Percentiles rank a stretch among this genome's conserved stretches.
Evolutionary conservation across 2,797 vertebrate genomes (phyloP).

Genomic region (Denticeps clupeoides): DNA sequence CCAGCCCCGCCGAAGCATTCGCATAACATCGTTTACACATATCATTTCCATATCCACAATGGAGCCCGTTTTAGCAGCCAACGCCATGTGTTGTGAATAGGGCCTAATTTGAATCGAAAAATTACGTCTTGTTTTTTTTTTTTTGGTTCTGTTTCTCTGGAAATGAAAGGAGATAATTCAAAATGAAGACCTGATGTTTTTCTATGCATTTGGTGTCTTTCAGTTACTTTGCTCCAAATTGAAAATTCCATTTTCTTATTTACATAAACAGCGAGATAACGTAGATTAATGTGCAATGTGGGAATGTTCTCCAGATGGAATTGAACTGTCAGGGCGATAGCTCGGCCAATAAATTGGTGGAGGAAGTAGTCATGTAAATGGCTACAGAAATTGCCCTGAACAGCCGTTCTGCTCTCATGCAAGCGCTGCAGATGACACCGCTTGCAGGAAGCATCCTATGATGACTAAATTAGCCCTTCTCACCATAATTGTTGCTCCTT

Average conservation of each 20-base stretch:
- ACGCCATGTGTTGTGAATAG: conserved; percentile 43
- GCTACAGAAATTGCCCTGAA: conserved; percentile 57
- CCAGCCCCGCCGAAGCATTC: conserved; percentile 70
- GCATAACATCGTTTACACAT: conserved; percentile 75
- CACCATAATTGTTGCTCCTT: conserved; percentile 43
- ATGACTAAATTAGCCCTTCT: conserved; percentile 56
- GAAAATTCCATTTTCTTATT: conserved; percentile 34
- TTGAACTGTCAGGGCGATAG: conserved; percentile 25
- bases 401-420: conserved; percentile 49
- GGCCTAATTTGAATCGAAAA: conserved; percentile 45
- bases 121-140: conserved; percentile 4
- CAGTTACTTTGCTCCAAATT: conserved; percentile 8
- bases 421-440: conserved; percentile 43
- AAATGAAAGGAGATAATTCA: conserved; percentile 32
- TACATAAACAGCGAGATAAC: conserved; percentile 32
- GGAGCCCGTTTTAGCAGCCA: conserved; percentile 48
- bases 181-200: conserved; percentile 27
- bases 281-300: conserved; percentile 23
- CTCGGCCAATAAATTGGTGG: conserved; percentile 50
- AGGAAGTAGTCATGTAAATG: conserved; percentile 69
- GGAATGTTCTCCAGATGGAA: conserved; percentile 57
- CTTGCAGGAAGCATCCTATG: conserved; percentile 59
- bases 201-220: conserved; percentile 8
- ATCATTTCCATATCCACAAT: conserved; percentile 67
- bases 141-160: conserved; percentile 5